Percentiles rank a stretch among this genome's conserved stretches.
Evolutionary conservation across 2,797 vertebrate genomes (phyloP).

Genomic region (Anguilla pacifica): DNA sequence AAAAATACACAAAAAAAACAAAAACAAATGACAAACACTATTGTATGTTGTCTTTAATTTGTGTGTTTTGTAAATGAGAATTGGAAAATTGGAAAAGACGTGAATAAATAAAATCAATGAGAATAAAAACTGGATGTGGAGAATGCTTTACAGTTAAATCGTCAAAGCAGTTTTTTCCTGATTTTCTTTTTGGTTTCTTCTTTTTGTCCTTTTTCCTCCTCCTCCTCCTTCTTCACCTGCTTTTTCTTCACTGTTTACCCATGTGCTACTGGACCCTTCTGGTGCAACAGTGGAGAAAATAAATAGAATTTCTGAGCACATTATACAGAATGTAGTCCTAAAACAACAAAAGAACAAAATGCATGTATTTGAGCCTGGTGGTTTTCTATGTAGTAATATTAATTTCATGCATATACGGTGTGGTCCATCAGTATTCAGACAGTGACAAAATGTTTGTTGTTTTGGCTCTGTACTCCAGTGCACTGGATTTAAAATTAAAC

Average conservation of each 20-base stretch:
- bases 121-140: conserved; percentile 63
- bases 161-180: conserved; percentile 64
- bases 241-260: conserved; percentile 27
- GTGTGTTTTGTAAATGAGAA: conserved; percentile 78
- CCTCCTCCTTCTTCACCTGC: no score
- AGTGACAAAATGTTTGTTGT: no score
- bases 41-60: conserved; percentile 78
- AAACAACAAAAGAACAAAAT: conserved; percentile 42
- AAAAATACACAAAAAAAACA: conserved; percentile 42
- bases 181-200: conserved; percentile 51
- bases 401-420: no score
- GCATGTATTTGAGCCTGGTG: background rate
- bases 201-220: background rate
- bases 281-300: background rate
- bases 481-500: no score
- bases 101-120: conserved; percentile 70
- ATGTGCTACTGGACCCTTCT: conserved; percentile 54
- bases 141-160: conserved; percentile 72
- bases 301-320: conserved; percentile 32
- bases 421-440: no score
- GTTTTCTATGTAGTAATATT: background rate
- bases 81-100: conserved; percentile 64
- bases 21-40: conserved; percentile 71
- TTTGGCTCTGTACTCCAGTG: no score
- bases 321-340: conserved; percentile 65